Evolutionary conservation across 2,888 invertebrate genomes (phyloP), one percentile per base, ranked within the genome.

Genomic region (Notodonta ziczac): DNA sequence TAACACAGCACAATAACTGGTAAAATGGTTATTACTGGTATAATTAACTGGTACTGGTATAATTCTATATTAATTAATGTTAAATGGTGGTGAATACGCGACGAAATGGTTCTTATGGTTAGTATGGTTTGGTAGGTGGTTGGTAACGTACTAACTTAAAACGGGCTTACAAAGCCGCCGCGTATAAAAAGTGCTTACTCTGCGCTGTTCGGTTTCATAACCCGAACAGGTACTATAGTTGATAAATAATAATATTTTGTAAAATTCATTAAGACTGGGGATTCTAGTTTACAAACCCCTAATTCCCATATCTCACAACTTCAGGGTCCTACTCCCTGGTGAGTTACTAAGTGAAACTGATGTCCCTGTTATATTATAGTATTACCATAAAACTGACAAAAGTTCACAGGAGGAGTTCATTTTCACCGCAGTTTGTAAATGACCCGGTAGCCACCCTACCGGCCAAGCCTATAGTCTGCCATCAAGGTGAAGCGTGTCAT

Each of bases 281-380:
- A 58, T 66, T 60, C 61, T 65, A 63, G 62, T 73, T 70, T 60
- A 70, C 66, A 73, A 68, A 64, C 67, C 60, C 59, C 42, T 55
- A 32, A 42, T 14, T 40, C 55, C 44, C 50, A 62, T 65, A 66
- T 64, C 67, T 69, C 69, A 53, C 58, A 52, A 57, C 67, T 63
- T 76, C 73, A 66, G 66, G 67, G 65, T 66, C 54, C 24, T 14
- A 14, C 14, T 53, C 51, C 48, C 53, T 53, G 56, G 35, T 35
- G 35, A 35, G 35, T 35, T 57, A 54, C 67, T 72, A 72, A 72
- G 62, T 76, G 67, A 74, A 68, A 76, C 65, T 63, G 66, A 70
- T 68, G 66, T 62, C 40, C 60, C 55, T 59, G 62, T 24, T 51
- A 52, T 54, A 57, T 60, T 55, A 59, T 60, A 56, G 64, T 56